A percentile compares a stretch with the other conserved stretches of the same genome.
Conservation (phyloP, 2,797 vertebrate genomes). For the Steatocranus sp. region DNA sequence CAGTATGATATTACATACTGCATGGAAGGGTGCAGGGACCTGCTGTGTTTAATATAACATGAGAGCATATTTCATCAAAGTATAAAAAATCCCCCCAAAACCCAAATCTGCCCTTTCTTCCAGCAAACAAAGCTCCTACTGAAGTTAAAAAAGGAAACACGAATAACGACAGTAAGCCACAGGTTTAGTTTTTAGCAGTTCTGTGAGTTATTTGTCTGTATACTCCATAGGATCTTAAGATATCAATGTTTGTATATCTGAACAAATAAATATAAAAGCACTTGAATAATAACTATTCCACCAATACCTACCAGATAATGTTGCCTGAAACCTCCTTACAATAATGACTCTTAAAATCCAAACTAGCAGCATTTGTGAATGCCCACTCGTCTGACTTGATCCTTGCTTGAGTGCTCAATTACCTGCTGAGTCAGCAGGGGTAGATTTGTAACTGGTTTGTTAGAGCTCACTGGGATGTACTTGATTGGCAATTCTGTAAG, state of each 20-base stretch:
- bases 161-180: not conserved
- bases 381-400: not conserved
- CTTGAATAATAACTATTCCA: not conserved
- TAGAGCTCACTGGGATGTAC: not conserved
- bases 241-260: not conserved
- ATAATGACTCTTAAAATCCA: not conserved
- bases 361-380: not conserved
- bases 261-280: not conserved
- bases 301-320: not conserved
- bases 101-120: slow-evolving; percentile 9
- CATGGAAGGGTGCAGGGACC: slow-evolving; percentile 4
- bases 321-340: not conserved
- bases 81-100: slow-evolving; percentile 4
- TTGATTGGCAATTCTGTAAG: not conserved
- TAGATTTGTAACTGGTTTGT: not conserved
- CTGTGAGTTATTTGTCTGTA: not conserved
- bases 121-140: not conserved
- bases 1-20: slow-evolving; percentile 58
- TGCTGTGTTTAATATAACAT: slow-evolving; percentile 29
- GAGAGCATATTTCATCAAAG: slow-evolving; percentile 37
- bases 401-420: not conserved
- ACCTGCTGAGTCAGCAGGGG: not conserved
- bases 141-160: not conserved
- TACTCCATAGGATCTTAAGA: not conserved
- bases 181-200: not conserved